Conservation (phyloP, 2,888 invertebrate species). For the Agrilus biguttatus region DNA sequence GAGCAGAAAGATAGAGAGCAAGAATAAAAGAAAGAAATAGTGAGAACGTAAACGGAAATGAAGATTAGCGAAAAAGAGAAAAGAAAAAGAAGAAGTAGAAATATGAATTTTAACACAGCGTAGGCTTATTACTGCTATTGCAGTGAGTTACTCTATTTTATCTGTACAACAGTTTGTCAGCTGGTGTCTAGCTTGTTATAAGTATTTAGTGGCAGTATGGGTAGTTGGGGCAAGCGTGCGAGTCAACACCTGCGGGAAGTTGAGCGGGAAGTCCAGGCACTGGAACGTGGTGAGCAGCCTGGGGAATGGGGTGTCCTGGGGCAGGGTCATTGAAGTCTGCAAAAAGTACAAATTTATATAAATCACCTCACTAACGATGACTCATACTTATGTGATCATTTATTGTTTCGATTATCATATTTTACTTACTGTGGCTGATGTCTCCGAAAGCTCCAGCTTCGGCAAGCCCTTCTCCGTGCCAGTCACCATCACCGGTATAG, state of each 20-base stretch:
- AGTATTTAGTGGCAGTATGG: conserved; percentile 27
- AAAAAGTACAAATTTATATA: background rate
- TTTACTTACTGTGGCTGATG: conserved; percentile 12
- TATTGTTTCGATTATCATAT: background rate
- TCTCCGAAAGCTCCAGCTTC: conserved; percentile 28
- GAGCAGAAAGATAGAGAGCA: too few species aligned
- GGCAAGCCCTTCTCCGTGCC: conserved; percentile 30
- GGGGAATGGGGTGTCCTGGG: conserved; percentile 14
- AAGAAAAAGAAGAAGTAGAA: too few species aligned
- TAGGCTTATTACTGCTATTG: too few species aligned
- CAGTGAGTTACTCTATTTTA: too few species aligned
- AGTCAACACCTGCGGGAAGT: conserved; percentile 30
- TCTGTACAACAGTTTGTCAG: conserved; percentile 17
- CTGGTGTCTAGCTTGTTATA: conserved; percentile 15
- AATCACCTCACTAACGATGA: too few species aligned
- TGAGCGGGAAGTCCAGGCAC: conserved; percentile 15
- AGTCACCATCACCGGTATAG: conserved; percentile 30
- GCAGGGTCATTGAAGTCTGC: conserved; percentile 6
- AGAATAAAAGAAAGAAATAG: too few species aligned
- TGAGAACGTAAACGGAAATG: background rate
- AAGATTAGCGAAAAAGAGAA: too few species aligned
- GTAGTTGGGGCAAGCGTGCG: conserved; percentile 30
- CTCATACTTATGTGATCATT: too few species aligned
- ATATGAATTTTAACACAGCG: too few species aligned
- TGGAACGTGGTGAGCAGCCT: conserved; percentile 12